Conservation (phyloP, 2,888 invertebrate genomes). For the Mellilla xanthometata region DNA sequence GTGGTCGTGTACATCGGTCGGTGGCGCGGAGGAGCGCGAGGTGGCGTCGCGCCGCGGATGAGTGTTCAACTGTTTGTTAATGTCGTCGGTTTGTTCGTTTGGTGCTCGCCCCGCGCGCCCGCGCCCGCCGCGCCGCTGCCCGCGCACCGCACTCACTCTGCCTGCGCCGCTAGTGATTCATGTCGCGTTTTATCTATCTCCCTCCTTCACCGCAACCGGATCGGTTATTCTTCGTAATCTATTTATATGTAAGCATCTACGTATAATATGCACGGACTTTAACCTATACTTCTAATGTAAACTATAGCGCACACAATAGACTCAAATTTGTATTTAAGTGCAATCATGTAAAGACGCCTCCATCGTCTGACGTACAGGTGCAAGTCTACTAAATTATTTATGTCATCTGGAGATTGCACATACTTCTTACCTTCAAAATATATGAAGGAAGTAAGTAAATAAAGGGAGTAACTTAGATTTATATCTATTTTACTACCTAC, state of each 20-base stretch:
- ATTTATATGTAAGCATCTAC: constrained; percentile 72
- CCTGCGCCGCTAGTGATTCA: constrained; percentile 79
- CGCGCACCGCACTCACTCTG: constrained; percentile 63
- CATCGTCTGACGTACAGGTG: no score
- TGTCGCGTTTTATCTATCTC: constrained; percentile 82
- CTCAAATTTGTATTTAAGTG: no score
- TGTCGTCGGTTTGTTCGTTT: constrained; percentile 71
- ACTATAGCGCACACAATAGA: no score
- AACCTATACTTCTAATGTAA: constrained; percentile 46
- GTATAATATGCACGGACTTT: constrained; percentile 68
- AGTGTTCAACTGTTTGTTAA: constrained; percentile 79
- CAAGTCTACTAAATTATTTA: no score
- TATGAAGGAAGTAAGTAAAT: no score
- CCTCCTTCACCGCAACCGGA: constrained; percentile 81
- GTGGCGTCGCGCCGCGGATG: constrained; percentile 63
- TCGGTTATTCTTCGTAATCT: constrained; percentile 81
- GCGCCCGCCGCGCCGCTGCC: constrained; percentile 46
- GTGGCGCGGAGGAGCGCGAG: constrained; percentile 50
- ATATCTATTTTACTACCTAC: no score
- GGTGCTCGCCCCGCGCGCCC: constrained; percentile 53
- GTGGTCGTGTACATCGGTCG: constrained; percentile 41
- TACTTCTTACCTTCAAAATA: no score
- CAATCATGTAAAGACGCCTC: no score
- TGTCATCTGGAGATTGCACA: no score
- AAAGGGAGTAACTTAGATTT: no score